Base-by-base conservation (phyloP, 1,140 invertebrate species). In the Nilaparvata lugens region DNA sequence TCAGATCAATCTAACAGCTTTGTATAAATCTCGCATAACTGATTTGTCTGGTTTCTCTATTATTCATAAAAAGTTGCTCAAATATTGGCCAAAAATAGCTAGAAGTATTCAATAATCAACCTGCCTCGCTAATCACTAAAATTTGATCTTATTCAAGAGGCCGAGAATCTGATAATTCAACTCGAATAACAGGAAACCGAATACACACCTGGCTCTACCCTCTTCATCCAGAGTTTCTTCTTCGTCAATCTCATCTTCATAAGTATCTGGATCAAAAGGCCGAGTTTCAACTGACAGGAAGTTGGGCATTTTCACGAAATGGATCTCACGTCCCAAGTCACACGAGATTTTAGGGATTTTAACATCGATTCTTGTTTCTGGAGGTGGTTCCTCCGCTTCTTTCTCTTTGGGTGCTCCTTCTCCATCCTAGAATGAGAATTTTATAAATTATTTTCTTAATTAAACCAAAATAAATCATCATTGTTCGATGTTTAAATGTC, bases 231-330 rank as follows among this genome's bases (percentile, higher is more conserved):
- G 77, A 0, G 94, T 93, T 76, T 98, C 95, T 74, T 99, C 95
- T 69, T 99, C 97, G 71, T 98, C 96, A 66, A 98, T 94, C 79
- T 99, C 97, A 79, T 98, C 96, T 77, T 99, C 97, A 74, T 99
- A 99, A 0, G 90, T 93, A 61, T 88, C 86, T 0, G 86, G 82
- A 74, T 98, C 95, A 73, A 97, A 99, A 0, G 96, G 96, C 65
- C 95, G 78, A 0, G 90, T 92, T 70, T 94, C 91, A 2, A 94
- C 90, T 0, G 91, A 93, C 64, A 96, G 80, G 71, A 96, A 95
- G 73, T 95, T 95, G 0, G 93, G 93, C 40, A 95, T 70, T 74
- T 96, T 95, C 0, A 98, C 93, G 72, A 97, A 97, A 72, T 97
- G 91, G 66, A 97, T 80, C 67, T 95, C 90, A 62, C 85, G 86